Evolutionary conservation across 2,113 vertebrate species (phyloP).

Genomic region (Odobenus rosmarus): DNA sequence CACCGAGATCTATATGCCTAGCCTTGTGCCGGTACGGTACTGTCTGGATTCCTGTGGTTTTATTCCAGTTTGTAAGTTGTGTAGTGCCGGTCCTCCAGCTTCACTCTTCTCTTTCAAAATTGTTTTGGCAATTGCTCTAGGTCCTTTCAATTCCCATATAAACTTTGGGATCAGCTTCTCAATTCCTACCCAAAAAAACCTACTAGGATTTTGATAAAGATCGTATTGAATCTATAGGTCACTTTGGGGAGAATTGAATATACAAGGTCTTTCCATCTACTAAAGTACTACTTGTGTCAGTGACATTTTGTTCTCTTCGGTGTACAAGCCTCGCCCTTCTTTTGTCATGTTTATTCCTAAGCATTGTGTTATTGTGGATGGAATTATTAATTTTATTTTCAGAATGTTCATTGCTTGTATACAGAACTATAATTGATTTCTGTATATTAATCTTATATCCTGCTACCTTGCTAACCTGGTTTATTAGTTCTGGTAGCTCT

Average conservation of each 20-base stretch:
- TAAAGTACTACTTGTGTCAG: neutral
- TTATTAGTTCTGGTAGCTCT: neutral
- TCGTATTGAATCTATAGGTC: neutral
- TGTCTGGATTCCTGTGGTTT: neutral
- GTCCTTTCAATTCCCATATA: neutral
- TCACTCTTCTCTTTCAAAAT: neutral
- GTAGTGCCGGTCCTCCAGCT: fast-evolving
- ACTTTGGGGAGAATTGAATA: neutral
- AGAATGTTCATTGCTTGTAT: neutral
- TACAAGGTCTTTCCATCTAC: neutral
- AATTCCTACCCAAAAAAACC: neutral
- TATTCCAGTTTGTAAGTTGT: neutral
- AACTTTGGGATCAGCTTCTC: neutral
- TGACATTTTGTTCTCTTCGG: neutral
- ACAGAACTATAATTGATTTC: neutral
- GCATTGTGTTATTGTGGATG: neutral
- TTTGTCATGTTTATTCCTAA: neutral
- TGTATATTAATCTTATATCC: neutral
- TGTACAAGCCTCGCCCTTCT: neutral
- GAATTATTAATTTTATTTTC: neutral
- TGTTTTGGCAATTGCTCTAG: neutral
- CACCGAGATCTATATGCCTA: fast-evolving
- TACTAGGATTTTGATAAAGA: neutral
- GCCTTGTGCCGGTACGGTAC: fast-evolving
- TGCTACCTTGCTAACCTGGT: neutral